These are phyloP conservation scores for Tanypteryx hageni DNA, from an alignment of 2,888 invertebrate species.

Conservation along the genomic window DNA sequence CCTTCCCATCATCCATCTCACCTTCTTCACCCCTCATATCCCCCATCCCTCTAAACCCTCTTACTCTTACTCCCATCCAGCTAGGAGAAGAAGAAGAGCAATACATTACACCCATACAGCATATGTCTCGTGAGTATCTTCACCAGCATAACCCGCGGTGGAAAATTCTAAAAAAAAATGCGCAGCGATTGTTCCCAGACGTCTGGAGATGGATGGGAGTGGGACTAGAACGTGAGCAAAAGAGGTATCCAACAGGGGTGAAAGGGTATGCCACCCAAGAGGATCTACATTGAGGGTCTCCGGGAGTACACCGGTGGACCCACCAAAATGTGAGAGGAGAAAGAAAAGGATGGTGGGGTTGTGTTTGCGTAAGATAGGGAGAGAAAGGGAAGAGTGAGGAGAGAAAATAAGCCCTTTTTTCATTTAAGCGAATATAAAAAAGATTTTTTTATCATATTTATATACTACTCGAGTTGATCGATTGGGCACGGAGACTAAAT, in stretches of 20 bases:
- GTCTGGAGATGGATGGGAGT: constrained; percentile 57
- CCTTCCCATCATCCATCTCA: background rate
- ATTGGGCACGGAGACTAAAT: too few species aligned
- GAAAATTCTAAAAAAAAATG: constrained; percentile 19
- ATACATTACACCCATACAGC: constrained; percentile 63
- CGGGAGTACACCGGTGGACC: constrained; percentile 37
- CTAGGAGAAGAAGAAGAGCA: constrained; percentile 50
- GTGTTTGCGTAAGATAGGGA: background rate
- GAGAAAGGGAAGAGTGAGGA: background rate
- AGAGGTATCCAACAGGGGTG: constrained; percentile 50
- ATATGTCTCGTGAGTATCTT: constrained; percentile 60
- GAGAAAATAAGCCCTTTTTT: background rate
- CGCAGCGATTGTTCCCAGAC: constrained; percentile 57
- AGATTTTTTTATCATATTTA: too few species aligned
- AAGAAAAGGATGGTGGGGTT: background rate
- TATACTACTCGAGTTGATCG: too few species aligned
- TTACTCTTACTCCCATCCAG: constrained; percentile 31
- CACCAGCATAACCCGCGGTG: background rate
- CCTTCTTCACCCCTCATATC: background rate
- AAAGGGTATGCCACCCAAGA: constrained; percentile 55
- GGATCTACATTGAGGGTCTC: constrained; percentile 36
- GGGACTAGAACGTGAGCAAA: constrained; percentile 56
- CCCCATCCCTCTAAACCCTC: background rate
- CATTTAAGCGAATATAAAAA: background rate
- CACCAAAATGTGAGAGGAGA: constrained; percentile 44